These are phyloP conservation scores for Eupleurogrammus muticus DNA, from an alignment of 2,797 vertebrate species.

Conservation along the genomic window DNA sequence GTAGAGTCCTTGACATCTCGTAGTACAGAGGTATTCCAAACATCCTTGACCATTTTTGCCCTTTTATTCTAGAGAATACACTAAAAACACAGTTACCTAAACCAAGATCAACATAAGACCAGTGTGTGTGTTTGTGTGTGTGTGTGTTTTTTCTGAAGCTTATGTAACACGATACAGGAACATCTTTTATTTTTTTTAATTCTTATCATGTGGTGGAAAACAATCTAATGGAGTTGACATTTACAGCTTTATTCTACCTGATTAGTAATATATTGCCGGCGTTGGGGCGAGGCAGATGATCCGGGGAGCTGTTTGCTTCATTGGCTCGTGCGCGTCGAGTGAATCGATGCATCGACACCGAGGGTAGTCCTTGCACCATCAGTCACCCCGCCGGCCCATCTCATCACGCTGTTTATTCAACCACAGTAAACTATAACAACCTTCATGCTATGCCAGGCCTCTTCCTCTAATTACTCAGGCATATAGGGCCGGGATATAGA, in stretches of 20 bases:
- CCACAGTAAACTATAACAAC: constrained; percentile 76
- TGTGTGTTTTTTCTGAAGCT: constrained; percentile 29
- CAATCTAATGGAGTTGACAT: constrained; percentile 28
- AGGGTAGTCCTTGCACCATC: constrained; percentile 61
- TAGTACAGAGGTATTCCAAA: constrained; percentile 3
- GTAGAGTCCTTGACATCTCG: constrained; percentile 18
- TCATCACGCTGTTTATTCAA: constrained; percentile 77
- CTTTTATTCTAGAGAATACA: constrained; percentile 37
- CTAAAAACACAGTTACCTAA: constrained; percentile 68
- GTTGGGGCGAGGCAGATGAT: constrained; percentile 23
- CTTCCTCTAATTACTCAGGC: constrained; percentile 67
- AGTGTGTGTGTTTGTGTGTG: constrained; percentile 38
- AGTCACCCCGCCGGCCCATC: constrained; percentile 71
- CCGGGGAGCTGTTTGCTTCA: constrained; percentile 61
- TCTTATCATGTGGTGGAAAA: constrained; percentile 11
- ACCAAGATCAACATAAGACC: constrained; percentile 49
- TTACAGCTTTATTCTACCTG: constrained; percentile 45
- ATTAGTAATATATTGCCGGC: constrained; percentile 55
- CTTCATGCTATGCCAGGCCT: constrained; percentile 54
- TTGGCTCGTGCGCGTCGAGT: constrained; percentile 33
- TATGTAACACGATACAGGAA: not conserved
- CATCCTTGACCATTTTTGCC: constrained; percentile 56
- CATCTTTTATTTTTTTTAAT: no score
- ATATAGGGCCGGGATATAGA: constrained; percentile 43
- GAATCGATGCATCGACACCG: constrained; percentile 72